Conservation (phyloP, 2,113 vertebrate species). For the Heteronetta atricapilla region DNA sequence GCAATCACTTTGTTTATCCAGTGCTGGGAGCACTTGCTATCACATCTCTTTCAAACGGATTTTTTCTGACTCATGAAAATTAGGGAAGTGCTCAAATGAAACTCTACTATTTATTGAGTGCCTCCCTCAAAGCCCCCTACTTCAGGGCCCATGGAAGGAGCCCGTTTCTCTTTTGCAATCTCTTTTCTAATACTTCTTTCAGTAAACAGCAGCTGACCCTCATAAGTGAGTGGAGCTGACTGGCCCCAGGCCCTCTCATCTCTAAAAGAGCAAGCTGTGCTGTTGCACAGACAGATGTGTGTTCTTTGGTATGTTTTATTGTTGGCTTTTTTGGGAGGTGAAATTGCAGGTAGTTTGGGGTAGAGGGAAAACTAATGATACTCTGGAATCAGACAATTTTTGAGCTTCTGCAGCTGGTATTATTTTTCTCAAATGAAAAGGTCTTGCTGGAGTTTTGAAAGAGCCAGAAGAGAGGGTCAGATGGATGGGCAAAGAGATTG, state of each 20-base stretch:
- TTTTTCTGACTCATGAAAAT: conserved; percentile 25
- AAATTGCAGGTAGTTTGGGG: background rate
- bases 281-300: background rate
- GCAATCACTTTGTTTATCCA: background rate
- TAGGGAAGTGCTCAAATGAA: background rate
- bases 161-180: conserved; percentile 3
- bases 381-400: background rate
- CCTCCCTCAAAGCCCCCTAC: background rate
- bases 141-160: background rate
- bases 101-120: background rate
- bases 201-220: conserved; percentile 37
- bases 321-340: fast-evolving
- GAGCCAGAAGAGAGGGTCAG: background rate
- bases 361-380: background rate
- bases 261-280: background rate
- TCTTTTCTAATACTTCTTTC: background rate
- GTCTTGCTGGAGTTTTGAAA: background rate
- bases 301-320: background rate
- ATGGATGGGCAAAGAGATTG: background rate
- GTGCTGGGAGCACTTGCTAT: background rate
- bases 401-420: background rate
- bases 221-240: background rate
- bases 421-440: background rate
- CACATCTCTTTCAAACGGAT: background rate
- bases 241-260: background rate